Conservation (phyloP, 1,140 invertebrate species). For the Magallana ariakensis region DNA sequence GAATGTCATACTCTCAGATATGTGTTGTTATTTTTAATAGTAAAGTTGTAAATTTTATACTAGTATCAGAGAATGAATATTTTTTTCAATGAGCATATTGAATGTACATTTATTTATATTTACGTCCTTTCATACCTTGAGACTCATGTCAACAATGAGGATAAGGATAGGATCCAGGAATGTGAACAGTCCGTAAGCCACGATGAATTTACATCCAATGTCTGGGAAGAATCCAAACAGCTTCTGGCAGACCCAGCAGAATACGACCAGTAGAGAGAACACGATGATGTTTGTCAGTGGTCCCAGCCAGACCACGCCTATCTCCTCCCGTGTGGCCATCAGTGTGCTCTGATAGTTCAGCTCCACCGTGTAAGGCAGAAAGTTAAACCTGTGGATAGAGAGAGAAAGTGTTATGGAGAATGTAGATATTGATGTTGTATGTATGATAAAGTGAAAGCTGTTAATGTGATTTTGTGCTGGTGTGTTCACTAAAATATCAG, state of each 20-base stretch:
- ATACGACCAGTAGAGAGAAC: conserved; percentile 69
- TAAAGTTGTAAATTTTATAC: no score
- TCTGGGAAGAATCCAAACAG: conserved; percentile 73
- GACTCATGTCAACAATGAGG: conserved; percentile 69
- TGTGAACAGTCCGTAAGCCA: conserved; percentile 72
- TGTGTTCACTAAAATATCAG: not conserved
- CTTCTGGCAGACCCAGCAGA: conserved; percentile 69
- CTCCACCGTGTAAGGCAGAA: conserved; percentile 75
- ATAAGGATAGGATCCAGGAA: conserved; percentile 74
- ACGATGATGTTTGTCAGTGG: conserved; percentile 70
- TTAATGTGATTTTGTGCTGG: no score
- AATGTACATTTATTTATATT: not conserved
- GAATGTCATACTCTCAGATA: not conserved
- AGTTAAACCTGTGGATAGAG: conserved; percentile 70
- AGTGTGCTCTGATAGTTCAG: conserved; percentile 77
- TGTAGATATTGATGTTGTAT: no score
- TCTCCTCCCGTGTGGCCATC: conserved; percentile 72
- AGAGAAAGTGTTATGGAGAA: not conserved
- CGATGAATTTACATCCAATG: conserved; percentile 75
- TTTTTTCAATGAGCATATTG: not conserved
- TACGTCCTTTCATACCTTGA: conserved; percentile 59
- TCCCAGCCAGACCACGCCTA: conserved; percentile 74
- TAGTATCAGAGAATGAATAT: no score
- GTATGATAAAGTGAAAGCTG: no score
- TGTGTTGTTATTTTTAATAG: not conserved